A percentile compares a stretch with the other conserved stretches of the same genome.
Evolutionary conservation across 1,140 invertebrate species (phyloP).

Genomic region (Limonius californicus): DNA sequence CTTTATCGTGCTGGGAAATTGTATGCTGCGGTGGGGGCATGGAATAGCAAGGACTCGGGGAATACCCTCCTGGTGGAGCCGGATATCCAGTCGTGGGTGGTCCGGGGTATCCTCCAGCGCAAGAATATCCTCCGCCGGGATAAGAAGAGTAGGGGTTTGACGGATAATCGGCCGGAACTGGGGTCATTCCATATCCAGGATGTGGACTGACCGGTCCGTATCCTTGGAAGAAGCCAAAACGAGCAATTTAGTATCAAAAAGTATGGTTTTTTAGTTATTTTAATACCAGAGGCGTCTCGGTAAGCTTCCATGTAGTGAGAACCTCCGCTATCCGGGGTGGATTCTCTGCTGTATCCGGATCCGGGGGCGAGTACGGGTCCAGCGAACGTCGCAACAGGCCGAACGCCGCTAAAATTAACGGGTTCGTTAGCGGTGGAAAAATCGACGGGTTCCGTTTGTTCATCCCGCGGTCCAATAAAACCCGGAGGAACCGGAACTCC

Average conservation of each 20-base stretch:
- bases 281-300: constrained; percentile 72
- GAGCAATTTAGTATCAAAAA: not conserved
- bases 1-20: constrained; percentile 67
- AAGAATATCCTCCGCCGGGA: constrained; percentile 41
- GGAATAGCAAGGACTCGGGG: constrained; percentile 70
- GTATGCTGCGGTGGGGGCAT: constrained; percentile 73
- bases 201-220: constrained; percentile 78
- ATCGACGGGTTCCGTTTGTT: constrained; percentile 67
- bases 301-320: constrained; percentile 83
- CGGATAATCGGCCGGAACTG: constrained; percentile 71
- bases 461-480: constrained; percentile 51
- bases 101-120: constrained; percentile 57
- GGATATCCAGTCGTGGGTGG: constrained; percentile 62
- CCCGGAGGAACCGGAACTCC: constrained; percentile 49
- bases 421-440: constrained; percentile 64
- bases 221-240: constrained; percentile 49
- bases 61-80: constrained; percentile 63
- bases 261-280: not conserved
- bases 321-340: constrained; percentile 73
- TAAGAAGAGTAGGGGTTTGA: constrained; percentile 68
- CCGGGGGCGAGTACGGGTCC: constrained; percentile 49
- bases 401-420: constrained; percentile 60
- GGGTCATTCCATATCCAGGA: constrained; percentile 74
- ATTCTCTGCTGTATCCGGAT: constrained; percentile 73
- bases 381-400: constrained; percentile 47